These are phyloP conservation scores for Drosophila acutilabella DNA, from an alignment of 2,888 invertebrate genomes.

Conservation along the genomic window DNA sequence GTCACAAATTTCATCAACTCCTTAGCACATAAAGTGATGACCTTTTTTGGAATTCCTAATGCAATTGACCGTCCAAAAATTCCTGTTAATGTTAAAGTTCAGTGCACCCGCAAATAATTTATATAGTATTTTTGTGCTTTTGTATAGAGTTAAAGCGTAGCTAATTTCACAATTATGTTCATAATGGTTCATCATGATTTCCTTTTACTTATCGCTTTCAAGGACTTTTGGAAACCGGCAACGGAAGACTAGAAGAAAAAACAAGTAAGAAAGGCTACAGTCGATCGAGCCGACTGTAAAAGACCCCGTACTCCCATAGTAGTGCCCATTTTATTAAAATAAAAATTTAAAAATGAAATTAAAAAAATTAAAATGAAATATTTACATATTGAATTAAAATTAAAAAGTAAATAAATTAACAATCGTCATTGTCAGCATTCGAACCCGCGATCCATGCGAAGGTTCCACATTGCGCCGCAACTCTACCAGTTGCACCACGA, in stretches of 20 bases:
- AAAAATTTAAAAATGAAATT: too few species aligned
- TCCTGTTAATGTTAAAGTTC: constrained; percentile 23
- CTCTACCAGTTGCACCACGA: too few species aligned
- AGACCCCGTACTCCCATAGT: too few species aligned
- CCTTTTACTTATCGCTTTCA: constrained; percentile 31
- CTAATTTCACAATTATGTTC: constrained; percentile 59
- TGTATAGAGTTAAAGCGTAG: constrained; percentile 15
- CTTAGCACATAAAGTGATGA: constrained; percentile 27
- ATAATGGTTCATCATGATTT: constrained; percentile 59
- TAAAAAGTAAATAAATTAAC: too few species aligned
- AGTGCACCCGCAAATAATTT: constrained; percentile 23
- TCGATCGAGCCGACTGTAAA: too few species aligned
- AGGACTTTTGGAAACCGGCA: constrained; percentile 25
- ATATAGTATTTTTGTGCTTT: constrained; percentile 3
- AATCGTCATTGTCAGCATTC: too few species aligned
- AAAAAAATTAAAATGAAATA: too few species aligned
- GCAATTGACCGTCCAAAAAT: constrained; percentile 24
- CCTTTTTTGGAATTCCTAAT: constrained; percentile 28
- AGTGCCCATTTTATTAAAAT: too few species aligned
- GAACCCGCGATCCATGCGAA: too few species aligned
- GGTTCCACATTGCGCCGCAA: too few species aligned
- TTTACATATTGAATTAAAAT: too few species aligned
- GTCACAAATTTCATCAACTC: constrained; percentile 1
- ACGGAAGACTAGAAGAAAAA: constrained; percentile 23
- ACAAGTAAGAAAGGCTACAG: too few species aligned